Conservation (phyloP, 1,140 invertebrate species). For the Brachionus koreanus region DNA sequence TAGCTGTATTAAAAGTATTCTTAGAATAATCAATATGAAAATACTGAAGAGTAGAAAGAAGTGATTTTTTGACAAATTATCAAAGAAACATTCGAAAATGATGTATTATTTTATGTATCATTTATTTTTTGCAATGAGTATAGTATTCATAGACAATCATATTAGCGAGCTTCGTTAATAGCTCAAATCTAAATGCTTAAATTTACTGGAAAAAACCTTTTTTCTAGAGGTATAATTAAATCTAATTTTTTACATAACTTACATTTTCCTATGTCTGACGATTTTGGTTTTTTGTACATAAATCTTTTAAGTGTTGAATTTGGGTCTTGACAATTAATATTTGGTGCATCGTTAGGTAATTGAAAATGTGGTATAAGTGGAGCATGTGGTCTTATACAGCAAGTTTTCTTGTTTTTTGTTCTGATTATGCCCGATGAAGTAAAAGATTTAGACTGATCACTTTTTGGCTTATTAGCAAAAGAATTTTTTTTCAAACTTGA, state of each 20-base stretch:
- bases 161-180: too few relatives aligned
- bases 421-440: background rate
- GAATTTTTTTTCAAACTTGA: background rate
- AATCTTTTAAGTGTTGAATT: conserved; percentile 7
- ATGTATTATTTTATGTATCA: too few relatives aligned
- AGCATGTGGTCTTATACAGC: conserved; percentile 17
- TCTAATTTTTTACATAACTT: background rate
- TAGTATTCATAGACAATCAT: too few relatives aligned
- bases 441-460: background rate
- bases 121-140: too few relatives aligned
- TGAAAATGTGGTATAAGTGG: conserved; percentile 42
- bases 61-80: too few relatives aligned
- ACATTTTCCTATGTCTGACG: conserved; percentile 41
- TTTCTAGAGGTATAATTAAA: background rate
- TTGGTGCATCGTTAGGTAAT: background rate
- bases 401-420: conserved; percentile 6
- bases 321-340: background rate
- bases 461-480: background rate
- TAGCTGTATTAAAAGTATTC: too few relatives aligned
- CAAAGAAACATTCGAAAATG: too few relatives aligned
- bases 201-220: background rate
- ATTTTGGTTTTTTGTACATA: conserved; percentile 44
- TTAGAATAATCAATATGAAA: too few relatives aligned
- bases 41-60: too few relatives aligned
- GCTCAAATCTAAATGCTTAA: background rate